Percentiles rank a stretch among this genome's conserved stretches.
Evolutionary conservation across 2,797 vertebrate genomes (phyloP).

Genomic region (Poecilia gillii): DNA sequence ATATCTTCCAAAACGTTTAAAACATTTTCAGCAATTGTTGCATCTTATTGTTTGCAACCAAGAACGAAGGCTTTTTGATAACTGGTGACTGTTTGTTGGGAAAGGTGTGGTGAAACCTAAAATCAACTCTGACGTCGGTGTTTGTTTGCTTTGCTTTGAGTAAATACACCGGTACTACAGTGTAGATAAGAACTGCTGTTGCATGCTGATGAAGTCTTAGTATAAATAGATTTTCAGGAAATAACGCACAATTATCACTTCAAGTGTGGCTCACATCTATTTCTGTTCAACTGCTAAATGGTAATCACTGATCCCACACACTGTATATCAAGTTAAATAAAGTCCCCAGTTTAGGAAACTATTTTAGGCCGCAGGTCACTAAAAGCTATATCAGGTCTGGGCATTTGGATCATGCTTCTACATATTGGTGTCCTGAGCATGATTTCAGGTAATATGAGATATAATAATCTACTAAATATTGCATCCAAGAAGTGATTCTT

Average conservation of each 20-base stretch:
- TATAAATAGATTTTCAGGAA: not conserved
- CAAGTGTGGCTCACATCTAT: not conserved
- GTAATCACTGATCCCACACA: not conserved
- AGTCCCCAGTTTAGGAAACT: not conserved
- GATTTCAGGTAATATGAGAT: not conserved
- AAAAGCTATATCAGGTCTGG: not conserved
- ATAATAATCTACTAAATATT: not conserved
- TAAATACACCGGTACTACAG: not conserved
- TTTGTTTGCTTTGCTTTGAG: not conserved
- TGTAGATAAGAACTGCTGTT: not conserved
- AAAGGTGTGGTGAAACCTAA: not conserved
- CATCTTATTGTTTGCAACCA: not conserved
- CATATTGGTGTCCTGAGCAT: not conserved
- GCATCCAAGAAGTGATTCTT: not conserved
- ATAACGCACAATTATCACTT: not conserved
- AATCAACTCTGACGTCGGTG: conserved; percentile 2
- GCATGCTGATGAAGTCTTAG: not conserved
- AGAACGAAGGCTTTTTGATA: not conserved
- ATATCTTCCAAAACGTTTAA: not conserved
- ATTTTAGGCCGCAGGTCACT: not conserved
- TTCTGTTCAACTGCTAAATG: not conserved
- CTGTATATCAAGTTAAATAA: not conserved
- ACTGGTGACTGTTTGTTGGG: not conserved
- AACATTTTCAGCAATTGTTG: not conserved
- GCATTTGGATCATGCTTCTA: not conserved